These are phyloP conservation scores for Petrosia ficiformis DNA, from an alignment of 37 sponge, comb jelly and placozoan genomes.

Conservation along the genomic window DNA sequence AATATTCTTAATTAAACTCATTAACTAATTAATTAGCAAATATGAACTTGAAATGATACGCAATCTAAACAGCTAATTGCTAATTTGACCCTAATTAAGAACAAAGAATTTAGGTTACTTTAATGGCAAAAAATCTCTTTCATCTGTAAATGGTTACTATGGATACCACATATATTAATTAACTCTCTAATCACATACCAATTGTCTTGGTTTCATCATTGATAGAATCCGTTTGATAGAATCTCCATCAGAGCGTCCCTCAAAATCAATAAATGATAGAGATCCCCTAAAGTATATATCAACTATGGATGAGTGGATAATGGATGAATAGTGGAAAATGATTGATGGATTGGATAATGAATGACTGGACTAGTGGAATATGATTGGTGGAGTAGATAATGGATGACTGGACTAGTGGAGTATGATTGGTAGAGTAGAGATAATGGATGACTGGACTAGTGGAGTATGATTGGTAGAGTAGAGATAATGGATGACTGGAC, in stretches of 20 bases:
- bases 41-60: too few species aligned
- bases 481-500: too few species aligned
- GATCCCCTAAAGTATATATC: conserved; percentile 58
- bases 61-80: too few species aligned
- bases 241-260: conserved; percentile 98
- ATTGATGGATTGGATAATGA: neutral
- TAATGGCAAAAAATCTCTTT: too few species aligned
- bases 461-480: too few species aligned
- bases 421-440: too few species aligned
- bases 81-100: too few species aligned
- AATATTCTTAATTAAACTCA: neutral
- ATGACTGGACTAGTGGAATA: neutral
- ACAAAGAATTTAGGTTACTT: too few species aligned
- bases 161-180: too few species aligned
- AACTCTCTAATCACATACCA: too few species aligned
- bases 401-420: neutral
- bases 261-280: conserved; percentile 90
- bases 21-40: neutral
- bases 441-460: too few species aligned
- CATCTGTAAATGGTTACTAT: too few species aligned
- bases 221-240: conserved; percentile 94
- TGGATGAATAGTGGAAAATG: neutral
- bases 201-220: conserved; percentile 92
- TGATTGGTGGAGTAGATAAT: neutral
- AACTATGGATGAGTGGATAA: neutral